Base-by-base conservation (phyloP, 2,797 vertebrate genomes). In the Balearica regulorum region DNA sequence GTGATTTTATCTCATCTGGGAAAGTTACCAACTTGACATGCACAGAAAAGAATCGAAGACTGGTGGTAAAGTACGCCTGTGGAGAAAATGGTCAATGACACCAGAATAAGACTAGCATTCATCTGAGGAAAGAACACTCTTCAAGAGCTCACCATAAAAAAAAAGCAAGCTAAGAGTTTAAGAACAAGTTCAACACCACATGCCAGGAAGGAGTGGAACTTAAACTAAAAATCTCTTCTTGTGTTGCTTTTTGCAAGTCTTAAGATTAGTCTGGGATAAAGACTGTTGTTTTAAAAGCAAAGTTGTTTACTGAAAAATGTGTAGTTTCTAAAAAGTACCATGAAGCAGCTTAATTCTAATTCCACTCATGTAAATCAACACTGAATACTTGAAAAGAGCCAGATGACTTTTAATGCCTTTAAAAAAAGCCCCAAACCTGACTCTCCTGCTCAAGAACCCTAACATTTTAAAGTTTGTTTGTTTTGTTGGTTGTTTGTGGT, bases 301-400 rank as follows among this genome's bases (percentile, higher is more conserved):
- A 72, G 35, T 62, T 80, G 33, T 71, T 91, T 78, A 82, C 10
- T 65, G 33, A 85, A 92, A 94, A 94, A 71, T n/a, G 33, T 13
- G 37, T 41, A 10, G 4, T 68, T 91, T 92, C 8, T 6, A 70
- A 76, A 83, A 65, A 84, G n/a, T 9, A 62, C 10, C 33, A 41
- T 7, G 51, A 87, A 82, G 51, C 37, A 75, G 68, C 57, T 93
- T 95, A 92, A 69, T 93, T 94, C 71, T 87, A 92, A 85, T 92
- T 57, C 39, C 8, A 2, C 25, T 88, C 41, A 33, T n/a, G 46
- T 61, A 95, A 89, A 87, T 66, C 76, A 60, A 69, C 61, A 77
- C 11, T 14, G 37, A 77, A 83, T 64, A 92, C 44, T 81, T 83
- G 46, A 89, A 70, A 79, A 82, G 21, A 80, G 9, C 22, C 55